Percentiles rank a stretch among this genome's conserved stretches.
Conservation (phyloP, 1,140 invertebrate species). For the Tribolium castaneum region DNA sequence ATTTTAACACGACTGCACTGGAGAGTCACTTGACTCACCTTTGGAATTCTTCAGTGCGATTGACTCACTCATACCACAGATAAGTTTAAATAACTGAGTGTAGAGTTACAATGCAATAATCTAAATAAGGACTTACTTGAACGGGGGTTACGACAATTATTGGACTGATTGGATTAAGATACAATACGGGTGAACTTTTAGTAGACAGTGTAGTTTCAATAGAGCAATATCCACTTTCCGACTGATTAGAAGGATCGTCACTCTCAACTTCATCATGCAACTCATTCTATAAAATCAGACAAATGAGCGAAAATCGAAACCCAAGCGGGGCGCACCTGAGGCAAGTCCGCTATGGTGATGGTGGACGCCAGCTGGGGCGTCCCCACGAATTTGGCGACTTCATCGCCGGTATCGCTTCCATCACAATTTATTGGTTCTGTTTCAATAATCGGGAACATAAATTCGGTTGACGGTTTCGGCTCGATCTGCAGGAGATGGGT, state of each 20-base stretch:
- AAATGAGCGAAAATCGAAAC: slow-evolving; percentile 41
- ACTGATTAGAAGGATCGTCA: slow-evolving; percentile 39
- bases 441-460: slow-evolving; percentile 17
- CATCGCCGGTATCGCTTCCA: slow-evolving; percentile 38
- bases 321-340: slow-evolving; percentile 35
- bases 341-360: not conserved
- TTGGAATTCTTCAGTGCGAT: not conserved
- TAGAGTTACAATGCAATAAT: not conserved
- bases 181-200: slow-evolving; percentile 38
- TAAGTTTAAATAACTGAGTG: slow-evolving; percentile 11
- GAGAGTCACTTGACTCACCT: not conserved
- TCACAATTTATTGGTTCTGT: slow-evolving; percentile 21
- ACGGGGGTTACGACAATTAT: slow-evolving; percentile 52
- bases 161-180: slow-evolving; percentile 53
- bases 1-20: not conserved
- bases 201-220: slow-evolving; percentile 37
- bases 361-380: slow-evolving; percentile 2
- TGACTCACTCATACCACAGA: slow-evolving; percentile 6
- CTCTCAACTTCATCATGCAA: slow-evolving; percentile 36
- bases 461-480: not conserved
- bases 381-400: slow-evolving; percentile 20
- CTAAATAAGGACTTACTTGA: slow-evolving; percentile 44
- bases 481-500: slow-evolving; percentile 12
- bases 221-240: slow-evolving; percentile 46
- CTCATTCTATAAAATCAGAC: slow-evolving; percentile 30